phyloP scores from a whole-genome alignment of 2,888 invertebrate species.

The Scrobipalpa costella region DNA sequence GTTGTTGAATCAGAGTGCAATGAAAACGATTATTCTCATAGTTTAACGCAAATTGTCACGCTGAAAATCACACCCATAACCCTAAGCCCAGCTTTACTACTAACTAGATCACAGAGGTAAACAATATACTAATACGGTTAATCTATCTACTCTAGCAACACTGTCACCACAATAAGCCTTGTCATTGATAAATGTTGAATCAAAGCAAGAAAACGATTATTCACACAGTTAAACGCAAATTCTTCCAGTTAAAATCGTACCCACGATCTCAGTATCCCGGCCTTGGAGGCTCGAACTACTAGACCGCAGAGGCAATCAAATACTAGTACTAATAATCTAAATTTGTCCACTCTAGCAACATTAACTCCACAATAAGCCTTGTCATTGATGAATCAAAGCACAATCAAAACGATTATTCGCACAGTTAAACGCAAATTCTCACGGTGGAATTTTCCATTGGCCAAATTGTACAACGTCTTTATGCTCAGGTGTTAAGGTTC shows the following conservation, averaged over 20 bases:
- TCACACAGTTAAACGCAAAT: neutral
- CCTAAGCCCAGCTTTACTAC: too few relatives aligned
- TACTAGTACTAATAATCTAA: neutral
- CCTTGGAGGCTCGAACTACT: too few relatives aligned
- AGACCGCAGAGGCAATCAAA: too few relatives aligned
- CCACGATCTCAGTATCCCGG: too few relatives aligned
- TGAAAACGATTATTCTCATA: too few relatives aligned
- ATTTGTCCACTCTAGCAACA: neutral
- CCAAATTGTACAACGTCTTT: neutral
- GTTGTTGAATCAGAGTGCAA: too few relatives aligned
- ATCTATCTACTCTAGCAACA: too few relatives aligned
- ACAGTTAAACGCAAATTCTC: conserved; percentile 6
- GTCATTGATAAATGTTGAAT: conserved; percentile 16
- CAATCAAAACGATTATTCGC: neutral
- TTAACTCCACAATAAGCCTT: neutral
- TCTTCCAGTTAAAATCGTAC: too few relatives aligned
- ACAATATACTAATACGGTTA: too few relatives aligned
- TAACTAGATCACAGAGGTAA: too few relatives aligned
- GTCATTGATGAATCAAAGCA: conserved; percentile 22
- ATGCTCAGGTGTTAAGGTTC: neutral
- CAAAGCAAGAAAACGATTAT: conserved; percentile 10
- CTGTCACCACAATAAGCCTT: neutral
- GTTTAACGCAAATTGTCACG: too few relatives aligned
- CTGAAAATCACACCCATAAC: too few relatives aligned
- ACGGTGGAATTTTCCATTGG: neutral